phyloP scores from a whole-genome alignment of 2,888 invertebrate species.

The Allolobophora icterica region DNA sequence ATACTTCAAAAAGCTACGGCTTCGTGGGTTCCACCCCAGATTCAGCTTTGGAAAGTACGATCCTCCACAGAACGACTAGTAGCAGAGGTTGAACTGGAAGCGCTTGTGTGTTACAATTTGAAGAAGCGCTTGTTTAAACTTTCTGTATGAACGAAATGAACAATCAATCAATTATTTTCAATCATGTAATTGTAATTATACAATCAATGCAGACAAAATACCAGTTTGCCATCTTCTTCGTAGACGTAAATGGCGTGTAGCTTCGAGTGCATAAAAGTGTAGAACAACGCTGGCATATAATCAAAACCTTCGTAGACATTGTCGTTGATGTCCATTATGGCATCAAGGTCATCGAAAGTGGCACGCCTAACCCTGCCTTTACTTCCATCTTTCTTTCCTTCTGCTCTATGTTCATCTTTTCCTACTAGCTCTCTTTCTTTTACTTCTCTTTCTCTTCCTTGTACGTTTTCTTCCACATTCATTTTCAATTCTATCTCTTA shows the following conservation, averaged over 20 bases:
- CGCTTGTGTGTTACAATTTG: no score
- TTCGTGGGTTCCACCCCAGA: no score
- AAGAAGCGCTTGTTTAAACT: no score
- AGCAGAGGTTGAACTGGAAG: no score
- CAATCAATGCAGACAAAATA: background rate
- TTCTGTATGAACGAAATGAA: no score
- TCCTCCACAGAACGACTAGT: no score
- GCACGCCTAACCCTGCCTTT: background rate
- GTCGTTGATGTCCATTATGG: background rate
- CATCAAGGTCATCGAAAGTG: background rate
- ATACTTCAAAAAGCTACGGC: no score
- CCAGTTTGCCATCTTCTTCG: constrained; percentile 14
- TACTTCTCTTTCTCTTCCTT: background rate
- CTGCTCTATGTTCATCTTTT: background rate
- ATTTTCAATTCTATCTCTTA: no score
- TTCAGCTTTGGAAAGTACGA: no score
- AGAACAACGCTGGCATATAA: background rate
- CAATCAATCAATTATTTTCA: no score
- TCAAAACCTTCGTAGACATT: background rate
- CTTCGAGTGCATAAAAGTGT: constrained; percentile 21
- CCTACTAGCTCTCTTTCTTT: background rate
- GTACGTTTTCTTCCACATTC: no score
- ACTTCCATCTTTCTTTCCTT: background rate
- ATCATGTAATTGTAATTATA: no score
- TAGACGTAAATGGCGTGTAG: background rate